A percentile compares a stretch with the other conserved stretches of the same genome.
Evolutionary conservation across 2,888 invertebrate species (phyloP).

Genomic region (Argyra leucocephala): DNA sequence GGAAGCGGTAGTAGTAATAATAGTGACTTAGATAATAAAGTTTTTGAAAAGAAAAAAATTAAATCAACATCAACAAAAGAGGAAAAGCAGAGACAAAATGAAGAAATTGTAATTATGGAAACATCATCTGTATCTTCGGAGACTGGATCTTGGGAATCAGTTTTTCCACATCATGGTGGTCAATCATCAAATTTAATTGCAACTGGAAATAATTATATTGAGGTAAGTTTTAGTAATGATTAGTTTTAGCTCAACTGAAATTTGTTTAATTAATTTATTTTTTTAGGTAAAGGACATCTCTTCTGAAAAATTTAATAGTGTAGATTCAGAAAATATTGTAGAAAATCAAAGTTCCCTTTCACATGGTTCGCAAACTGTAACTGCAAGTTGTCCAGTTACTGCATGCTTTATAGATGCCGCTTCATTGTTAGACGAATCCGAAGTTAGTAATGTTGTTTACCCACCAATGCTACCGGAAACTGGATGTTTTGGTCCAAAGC

Average conservation of each 20-base stretch:
- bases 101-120: conserved; percentile 53
- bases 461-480: conserved; percentile 16
- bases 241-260: no score
- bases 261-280: neutral
- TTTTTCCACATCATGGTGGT: conserved; percentile 43
- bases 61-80: conserved; percentile 43
- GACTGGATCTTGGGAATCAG: conserved; percentile 57
- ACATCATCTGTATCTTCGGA: conserved; percentile 56
- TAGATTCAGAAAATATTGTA: conserved; percentile 22
- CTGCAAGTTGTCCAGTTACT: conserved; percentile 21
- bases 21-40: conserved; percentile 23
- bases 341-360: neutral
- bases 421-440: conserved; percentile 60
- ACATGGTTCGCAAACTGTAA: neutral
- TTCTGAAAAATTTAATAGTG: neutral
- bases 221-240: neutral
- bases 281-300: neutral
- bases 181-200: conserved; percentile 24
- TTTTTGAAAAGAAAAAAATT: conserved; percentile 21
- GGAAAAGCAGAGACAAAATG: conserved; percentile 54
- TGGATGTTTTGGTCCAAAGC: conserved; percentile 15
- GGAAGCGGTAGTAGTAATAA: conserved; percentile 11
- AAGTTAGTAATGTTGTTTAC: conserved; percentile 34
- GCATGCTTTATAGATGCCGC: conserved; percentile 73
- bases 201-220: conserved; percentile 25